Evolutionary conservation across 1,140 invertebrate species (phyloP).

Genomic region (Drosophila willistoni): DNA sequence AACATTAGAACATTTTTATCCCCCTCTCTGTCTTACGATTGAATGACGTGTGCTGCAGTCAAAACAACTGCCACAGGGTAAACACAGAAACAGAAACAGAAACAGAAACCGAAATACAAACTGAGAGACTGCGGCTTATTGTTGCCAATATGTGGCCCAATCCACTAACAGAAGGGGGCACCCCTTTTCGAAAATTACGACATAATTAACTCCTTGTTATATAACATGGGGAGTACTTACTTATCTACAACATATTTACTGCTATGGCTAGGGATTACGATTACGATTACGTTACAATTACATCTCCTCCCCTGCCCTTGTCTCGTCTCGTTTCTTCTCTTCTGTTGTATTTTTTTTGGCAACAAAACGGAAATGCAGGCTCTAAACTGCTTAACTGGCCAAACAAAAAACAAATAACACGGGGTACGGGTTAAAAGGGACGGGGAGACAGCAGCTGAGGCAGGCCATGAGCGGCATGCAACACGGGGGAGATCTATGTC

Average conservation of each 20-base stretch:
- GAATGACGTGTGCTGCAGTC: slow-evolving; percentile 20
- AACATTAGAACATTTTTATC: not conserved
- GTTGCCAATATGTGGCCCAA: slow-evolving; percentile 10
- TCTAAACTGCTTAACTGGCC: slow-evolving; percentile 60
- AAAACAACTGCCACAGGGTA: slow-evolving; percentile 18
- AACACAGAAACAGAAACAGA: slow-evolving; percentile 28
- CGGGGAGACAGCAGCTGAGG: not conserved
- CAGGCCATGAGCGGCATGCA: not conserved
- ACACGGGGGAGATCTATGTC: slow-evolving; percentile 24
- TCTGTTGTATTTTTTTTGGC: slow-evolving; percentile 62
- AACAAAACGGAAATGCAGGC: slow-evolving; percentile 72
- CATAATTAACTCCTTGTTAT: slow-evolving; percentile 79
- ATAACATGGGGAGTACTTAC: slow-evolving; percentile 51
- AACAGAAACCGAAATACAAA: slow-evolving; percentile 28
- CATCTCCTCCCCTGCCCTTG: not conserved
- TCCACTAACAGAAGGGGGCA: slow-evolving; percentile 21
- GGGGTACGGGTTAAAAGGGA: slow-evolving; percentile 33
- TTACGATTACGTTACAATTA: slow-evolving; percentile 53
- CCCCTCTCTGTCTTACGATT: not conserved
- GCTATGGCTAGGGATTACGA: slow-evolving; percentile 15
- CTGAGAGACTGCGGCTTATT: slow-evolving; percentile 39
- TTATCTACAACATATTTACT: slow-evolving; percentile 11
- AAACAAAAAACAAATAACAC: slow-evolving; percentile 75
- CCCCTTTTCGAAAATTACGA: slow-evolving; percentile 60
- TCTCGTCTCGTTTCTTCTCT: slow-evolving; percentile 21